phyloP scores from a whole-genome alignment of 2,888 invertebrate genomes.

The Andrena fulva region DNA sequence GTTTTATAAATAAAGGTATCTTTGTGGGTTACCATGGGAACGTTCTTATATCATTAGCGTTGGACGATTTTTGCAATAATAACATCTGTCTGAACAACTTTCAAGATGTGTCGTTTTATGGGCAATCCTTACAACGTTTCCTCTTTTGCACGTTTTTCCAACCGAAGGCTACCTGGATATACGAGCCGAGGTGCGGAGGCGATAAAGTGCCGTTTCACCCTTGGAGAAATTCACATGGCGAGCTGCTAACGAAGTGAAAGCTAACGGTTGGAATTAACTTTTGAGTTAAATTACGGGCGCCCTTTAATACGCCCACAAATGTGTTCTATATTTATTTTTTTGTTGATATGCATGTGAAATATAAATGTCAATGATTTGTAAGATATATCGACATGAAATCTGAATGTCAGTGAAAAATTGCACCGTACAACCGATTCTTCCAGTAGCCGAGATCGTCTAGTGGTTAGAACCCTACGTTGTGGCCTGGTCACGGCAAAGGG shows the following conservation, averaged over 20 bases:
- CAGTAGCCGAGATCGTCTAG: constrained; percentile 83
- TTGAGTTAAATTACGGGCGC: neutral
- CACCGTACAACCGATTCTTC: constrained; percentile 59
- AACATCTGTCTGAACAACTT: too few species aligned
- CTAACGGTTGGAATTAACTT: constrained; percentile 7
- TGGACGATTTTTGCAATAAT: neutral
- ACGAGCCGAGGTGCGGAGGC: too few species aligned
- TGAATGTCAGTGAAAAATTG: neutral
- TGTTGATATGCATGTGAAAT: neutral
- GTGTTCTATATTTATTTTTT: neutral
- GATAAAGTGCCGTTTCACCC: too few species aligned
- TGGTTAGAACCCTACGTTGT: constrained; percentile 85
- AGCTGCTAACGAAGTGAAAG: neutral
- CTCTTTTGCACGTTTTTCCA: too few species aligned
- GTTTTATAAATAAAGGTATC: neutral
- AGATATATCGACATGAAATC: neutral
- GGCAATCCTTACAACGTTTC: too few species aligned
- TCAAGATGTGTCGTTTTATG: too few species aligned
- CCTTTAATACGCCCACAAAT: too few species aligned
- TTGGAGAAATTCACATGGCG: too few species aligned
- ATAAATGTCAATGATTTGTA: neutral
- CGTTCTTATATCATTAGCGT: constrained; percentile 11
- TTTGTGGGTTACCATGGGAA: constrained; percentile 7
- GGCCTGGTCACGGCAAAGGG: constrained; percentile 85
- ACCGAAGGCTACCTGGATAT: too few species aligned